Percentiles rank a stretch among this genome's conserved stretches.
Evolutionary conservation across 2,888 invertebrate genomes (phyloP).

Genomic region (Tenthredo scrophulariae): DNA sequence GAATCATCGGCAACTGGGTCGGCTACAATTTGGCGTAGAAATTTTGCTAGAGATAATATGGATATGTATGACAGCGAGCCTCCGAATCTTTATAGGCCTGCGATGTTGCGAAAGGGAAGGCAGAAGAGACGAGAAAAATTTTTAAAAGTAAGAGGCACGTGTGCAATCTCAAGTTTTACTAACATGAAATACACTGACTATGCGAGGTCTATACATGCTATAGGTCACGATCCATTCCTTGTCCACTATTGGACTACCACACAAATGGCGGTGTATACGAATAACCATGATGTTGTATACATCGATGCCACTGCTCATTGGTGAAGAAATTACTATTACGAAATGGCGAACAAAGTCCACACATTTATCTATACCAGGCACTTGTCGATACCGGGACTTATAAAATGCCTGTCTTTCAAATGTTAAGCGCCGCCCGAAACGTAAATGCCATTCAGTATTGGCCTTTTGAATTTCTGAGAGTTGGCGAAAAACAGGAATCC

Average conservation of each 20-base stretch:
- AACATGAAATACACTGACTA: conserved; percentile 10
- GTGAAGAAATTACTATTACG: not conserved
- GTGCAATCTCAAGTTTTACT: not conserved
- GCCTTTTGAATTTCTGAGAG: not conserved
- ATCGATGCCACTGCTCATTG: conserved; percentile 18
- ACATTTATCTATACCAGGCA: conserved; percentile 10
- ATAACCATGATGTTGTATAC: not conserved
- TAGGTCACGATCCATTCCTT: not conserved
- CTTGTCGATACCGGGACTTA: not conserved
- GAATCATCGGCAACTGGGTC: not conserved
- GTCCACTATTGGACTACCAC: conserved; percentile 46
- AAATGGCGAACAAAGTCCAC: conserved; percentile 19
- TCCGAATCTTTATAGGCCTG: not conserved
- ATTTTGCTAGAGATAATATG: conserved; percentile 8
- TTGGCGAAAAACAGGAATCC: conserved; percentile 11
- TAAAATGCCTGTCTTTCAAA: not conserved
- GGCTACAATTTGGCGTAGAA: conserved; percentile 11
- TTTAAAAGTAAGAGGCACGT: not conserved
- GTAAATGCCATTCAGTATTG: conserved; percentile 40
- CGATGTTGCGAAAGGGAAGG: not conserved
- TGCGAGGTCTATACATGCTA: not conserved
- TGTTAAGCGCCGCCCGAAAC: conserved; percentile 42
- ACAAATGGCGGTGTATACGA: conserved; percentile 53
- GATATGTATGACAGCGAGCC: conserved; percentile 1
- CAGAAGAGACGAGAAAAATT: not conserved